These are phyloP conservation scores for Odontesthes bonariensis DNA, from an alignment of 2,113 vertebrate species.

Conservation along the genomic window DNA sequence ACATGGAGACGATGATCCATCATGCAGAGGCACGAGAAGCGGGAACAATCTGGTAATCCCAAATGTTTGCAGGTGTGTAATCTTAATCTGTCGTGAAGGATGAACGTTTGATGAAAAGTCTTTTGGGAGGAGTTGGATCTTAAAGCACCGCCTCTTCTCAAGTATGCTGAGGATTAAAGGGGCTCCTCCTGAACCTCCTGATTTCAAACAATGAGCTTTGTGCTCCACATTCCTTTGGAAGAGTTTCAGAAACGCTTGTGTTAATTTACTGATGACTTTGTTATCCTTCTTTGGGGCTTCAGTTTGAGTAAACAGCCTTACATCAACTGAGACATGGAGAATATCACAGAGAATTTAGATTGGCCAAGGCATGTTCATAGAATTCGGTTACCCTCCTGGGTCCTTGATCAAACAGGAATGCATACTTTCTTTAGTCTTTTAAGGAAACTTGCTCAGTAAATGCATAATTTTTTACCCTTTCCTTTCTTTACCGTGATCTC, in stretches of 20 bases:
- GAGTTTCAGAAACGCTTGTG: constrained; percentile 27
- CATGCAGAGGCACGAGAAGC: constrained; percentile 11
- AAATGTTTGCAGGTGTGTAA: not conserved
- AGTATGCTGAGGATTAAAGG: constrained; percentile 20
- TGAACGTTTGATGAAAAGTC: not conserved
- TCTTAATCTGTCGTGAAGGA: not conserved
- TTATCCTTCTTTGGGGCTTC: constrained; percentile 6
- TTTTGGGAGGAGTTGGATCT: constrained; percentile 2
- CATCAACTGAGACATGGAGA: constrained; percentile 1
- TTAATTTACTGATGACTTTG: constrained; percentile 28
- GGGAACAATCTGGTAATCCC: constrained; percentile 39
- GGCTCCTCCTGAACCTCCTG: constrained; percentile 17
- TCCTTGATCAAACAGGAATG: constrained; percentile 1
- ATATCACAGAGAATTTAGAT: too few relatives aligned
- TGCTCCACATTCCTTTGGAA: constrained; percentile 25
- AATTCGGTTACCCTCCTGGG: constrained; percentile 38
- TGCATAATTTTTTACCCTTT: not conserved
- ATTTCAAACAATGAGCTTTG: constrained; percentile 29
- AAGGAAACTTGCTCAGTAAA: not conserved
- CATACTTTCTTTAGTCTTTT: not conserved
- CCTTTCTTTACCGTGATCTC: too few relatives aligned
- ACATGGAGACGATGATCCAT: constrained; percentile 20
- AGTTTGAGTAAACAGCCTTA: constrained; percentile 19
- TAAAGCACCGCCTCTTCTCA: constrained; percentile 17
- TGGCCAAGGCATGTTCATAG: not conserved